Conservation (phyloP, 1,140 invertebrate genomes). For the Danaus melanippus region DNA sequence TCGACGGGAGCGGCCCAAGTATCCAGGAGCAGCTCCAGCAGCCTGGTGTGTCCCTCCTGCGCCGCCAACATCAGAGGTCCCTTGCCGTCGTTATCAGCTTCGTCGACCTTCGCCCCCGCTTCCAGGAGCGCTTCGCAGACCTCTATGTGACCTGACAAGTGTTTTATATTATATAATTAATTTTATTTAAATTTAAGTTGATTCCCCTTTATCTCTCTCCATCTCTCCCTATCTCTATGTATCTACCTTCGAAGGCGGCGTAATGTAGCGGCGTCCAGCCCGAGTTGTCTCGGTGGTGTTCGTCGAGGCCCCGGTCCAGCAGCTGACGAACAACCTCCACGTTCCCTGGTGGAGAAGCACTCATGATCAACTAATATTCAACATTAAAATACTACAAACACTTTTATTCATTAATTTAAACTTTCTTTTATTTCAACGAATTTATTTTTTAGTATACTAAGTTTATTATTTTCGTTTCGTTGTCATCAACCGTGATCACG, state of each 20-base stretch:
- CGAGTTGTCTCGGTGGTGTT: conserved; percentile 91
- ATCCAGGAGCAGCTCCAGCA: conserved; percentile 82
- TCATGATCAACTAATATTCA: no score
- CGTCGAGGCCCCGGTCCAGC: conserved; percentile 90
- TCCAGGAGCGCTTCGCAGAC: conserved; percentile 90
- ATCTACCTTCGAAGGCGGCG: conserved; percentile 88
- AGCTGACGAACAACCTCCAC: conserved; percentile 90
- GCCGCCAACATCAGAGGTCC: conserved; percentile 91
- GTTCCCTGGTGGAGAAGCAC: conserved; percentile 57
- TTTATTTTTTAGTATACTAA: no score
- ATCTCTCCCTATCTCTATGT: conserved; percentile 1
- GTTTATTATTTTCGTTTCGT: no score
- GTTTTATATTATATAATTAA: no score
- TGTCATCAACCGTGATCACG: no score
- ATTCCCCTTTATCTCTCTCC: no score
- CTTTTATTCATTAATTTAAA: no score
- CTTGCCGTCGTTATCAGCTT: conserved; percentile 95
- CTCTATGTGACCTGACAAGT: conserved; percentile 82
- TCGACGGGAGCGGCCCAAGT: conserved; percentile 86
- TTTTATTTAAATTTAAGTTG: no score
- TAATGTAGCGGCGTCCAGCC: conserved; percentile 96
- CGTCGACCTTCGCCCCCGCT: conserved; percentile 92
- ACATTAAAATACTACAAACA: no score
- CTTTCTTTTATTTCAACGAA: no score
- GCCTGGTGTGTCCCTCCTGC: conserved; percentile 85